Conservation (phyloP, 2,888 invertebrate genomes). For the Scaptomyza cyrtandrae region DNA sequence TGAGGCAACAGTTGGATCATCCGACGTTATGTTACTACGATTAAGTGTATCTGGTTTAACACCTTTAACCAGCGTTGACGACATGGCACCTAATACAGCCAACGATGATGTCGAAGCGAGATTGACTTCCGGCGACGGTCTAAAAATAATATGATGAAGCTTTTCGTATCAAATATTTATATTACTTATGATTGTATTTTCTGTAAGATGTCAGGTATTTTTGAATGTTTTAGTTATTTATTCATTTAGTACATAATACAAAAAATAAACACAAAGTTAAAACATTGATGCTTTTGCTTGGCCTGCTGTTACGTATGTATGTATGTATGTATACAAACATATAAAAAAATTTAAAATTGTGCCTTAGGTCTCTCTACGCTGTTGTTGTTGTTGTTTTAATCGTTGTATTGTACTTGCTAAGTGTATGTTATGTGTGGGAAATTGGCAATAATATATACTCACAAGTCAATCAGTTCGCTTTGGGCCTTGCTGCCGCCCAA, state of each 20-base stretch:
- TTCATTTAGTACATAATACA: conserved; percentile 16
- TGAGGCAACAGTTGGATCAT: conserved; percentile 35
- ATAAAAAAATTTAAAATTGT: not conserved
- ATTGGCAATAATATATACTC: conserved; percentile 62
- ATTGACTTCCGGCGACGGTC: conserved; percentile 40
- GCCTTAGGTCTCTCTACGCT: not conserved
- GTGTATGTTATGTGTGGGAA: not conserved
- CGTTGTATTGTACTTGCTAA: not conserved
- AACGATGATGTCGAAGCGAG: conserved; percentile 59
- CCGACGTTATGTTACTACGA: conserved; percentile 25
- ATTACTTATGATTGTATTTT: not conserved
- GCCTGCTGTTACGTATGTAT: conserved; percentile 21
- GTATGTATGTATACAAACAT: not conserved
- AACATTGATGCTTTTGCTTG: conserved; percentile 13
- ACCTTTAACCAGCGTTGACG: conserved; percentile 55
- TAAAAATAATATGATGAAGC: conserved; percentile 20
- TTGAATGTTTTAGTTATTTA: not conserved
- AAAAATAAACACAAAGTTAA: conserved; percentile 21
- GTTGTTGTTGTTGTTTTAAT: not conserved
- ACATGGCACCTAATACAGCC: conserved; percentile 45
- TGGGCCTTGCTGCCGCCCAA: conserved; percentile 83
- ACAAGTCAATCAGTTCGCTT: conserved; percentile 78
- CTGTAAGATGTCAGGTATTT: not conserved
- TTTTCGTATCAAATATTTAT: not conserved
- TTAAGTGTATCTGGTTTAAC: conserved; percentile 20